Conservation (phyloP, 2,888 invertebrate genomes). For the Epiperipatus broadwayi region DNA sequence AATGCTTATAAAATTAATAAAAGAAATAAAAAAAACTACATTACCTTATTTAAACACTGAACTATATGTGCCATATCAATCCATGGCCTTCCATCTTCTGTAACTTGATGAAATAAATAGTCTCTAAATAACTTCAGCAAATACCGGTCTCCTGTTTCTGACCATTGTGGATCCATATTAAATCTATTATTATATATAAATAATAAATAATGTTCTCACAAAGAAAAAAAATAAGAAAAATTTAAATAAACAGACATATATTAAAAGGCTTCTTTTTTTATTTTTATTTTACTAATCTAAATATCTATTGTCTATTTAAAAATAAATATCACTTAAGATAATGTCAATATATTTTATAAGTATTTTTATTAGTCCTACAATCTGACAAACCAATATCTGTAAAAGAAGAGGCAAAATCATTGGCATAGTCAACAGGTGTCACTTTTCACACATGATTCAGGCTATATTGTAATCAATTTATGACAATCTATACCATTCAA, state of each 20-base stretch:
- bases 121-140: conserved; percentile 95
- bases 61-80: conserved; percentile 87
- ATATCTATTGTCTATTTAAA: too few relatives aligned
- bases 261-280: too few relatives aligned
- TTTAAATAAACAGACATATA: conserved; percentile 6
- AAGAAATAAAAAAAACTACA: conserved; percentile 9
- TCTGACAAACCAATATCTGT: too few relatives aligned
- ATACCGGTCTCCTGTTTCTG: conserved; percentile 94
- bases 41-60: conserved; percentile 67
- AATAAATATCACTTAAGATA: too few relatives aligned
- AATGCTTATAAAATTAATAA: too few relatives aligned
- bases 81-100: conserved; percentile 81
- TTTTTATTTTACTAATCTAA: conserved; percentile 4
- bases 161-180: conserved; percentile 81
- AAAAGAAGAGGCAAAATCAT: too few relatives aligned
- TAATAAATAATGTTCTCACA: neutral
- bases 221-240: neutral
- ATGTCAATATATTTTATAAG: too few relatives aligned
- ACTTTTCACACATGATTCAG: too few relatives aligned
- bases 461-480: too few relatives aligned
- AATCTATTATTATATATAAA: conserved; percentile 38
- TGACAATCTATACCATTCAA: too few relatives aligned
- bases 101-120: conserved; percentile 87
- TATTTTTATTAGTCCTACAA: too few relatives aligned
- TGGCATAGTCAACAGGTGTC: too few relatives aligned